A percentile compares a stretch with the other conserved stretches of the same genome.
Conservation (phyloP, 2,888 invertebrate genomes). For the Macaria notata region DNA sequence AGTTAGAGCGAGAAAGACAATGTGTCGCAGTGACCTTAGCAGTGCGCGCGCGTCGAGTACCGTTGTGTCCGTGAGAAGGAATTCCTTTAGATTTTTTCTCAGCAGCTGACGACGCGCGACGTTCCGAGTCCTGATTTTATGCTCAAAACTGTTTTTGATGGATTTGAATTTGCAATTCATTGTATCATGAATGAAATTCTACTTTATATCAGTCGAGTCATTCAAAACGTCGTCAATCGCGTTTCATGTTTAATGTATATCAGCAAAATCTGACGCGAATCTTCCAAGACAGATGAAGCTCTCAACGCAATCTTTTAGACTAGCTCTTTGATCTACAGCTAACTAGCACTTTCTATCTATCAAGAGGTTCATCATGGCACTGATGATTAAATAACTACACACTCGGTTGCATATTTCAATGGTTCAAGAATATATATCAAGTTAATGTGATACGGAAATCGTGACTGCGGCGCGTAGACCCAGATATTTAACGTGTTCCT, state of each 20-base stretch:
- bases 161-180: conserved; percentile 22
- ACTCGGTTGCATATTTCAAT: conserved; percentile 1
- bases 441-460: conserved; percentile 34
- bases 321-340: conserved; percentile 1
- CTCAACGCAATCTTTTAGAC: background rate
- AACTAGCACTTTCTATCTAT: background rate
- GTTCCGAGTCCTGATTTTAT: conserved; percentile 49
- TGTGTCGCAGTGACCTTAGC: conserved; percentile 58
- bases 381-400: conserved; percentile 6
- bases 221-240: background rate
- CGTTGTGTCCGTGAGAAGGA: conserved; percentile 74
- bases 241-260: conserved; percentile 1
- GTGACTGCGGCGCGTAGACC: conserved; percentile 32
- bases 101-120: conserved; percentile 41
- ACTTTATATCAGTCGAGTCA: background rate
- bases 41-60: conserved; percentile 69
- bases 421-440: conserved; percentile 12
- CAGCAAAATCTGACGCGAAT: background rate
- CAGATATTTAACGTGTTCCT: conserved; percentile 16
- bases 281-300: background rate
- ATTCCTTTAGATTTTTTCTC: conserved; percentile 63
- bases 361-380: background rate
- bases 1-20: conserved; percentile 45
- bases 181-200: conserved; percentile 14
- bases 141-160: conserved; percentile 18